phyloP scores from a whole-genome alignment of 2,888 invertebrate genomes.

The Creontiades dilutus region DNA sequence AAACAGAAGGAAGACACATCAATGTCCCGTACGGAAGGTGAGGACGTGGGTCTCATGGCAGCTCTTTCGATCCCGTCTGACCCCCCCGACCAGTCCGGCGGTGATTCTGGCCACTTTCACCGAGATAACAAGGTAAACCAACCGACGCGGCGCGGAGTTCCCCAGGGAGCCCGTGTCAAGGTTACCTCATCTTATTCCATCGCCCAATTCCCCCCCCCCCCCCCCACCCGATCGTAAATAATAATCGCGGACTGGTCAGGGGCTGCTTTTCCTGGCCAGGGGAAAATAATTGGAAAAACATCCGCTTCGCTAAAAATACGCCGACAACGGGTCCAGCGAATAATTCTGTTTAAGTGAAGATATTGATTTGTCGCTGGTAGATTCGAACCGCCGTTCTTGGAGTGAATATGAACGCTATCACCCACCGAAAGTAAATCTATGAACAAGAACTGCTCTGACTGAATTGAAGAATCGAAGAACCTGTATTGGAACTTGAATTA shows the following conservation, averaged over 20 bases:
- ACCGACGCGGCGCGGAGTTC: background rate
- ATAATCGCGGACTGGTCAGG: background rate
- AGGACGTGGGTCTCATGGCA: background rate
- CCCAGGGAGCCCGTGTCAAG: slow-evolving; percentile 6
- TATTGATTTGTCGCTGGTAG: no score
- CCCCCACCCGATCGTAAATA: background rate
- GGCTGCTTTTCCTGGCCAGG: background rate
- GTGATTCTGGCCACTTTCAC: slow-evolving; percentile 32
- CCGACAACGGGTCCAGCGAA: background rate
- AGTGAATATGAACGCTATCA: no score
- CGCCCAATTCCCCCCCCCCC: background rate
- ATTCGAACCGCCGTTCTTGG: no score
- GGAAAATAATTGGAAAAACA: background rate
- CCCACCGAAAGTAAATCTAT: no score
- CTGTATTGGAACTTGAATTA: no score
- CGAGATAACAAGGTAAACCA: slow-evolving; percentile 15
- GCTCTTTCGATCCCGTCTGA: background rate
- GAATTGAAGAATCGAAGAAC: no score
- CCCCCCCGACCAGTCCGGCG: slow-evolving; percentile 6
- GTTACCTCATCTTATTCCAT: slow-evolving; percentile 6
- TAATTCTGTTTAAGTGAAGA: no score
- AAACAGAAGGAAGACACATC: background rate
- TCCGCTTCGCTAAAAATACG: background rate
- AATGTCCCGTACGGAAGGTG: slow-evolving; percentile 6
- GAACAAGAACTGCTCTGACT: no score